Evolutionary conservation across 2,888 invertebrate species (phyloP).

Genomic region (Apoderus coryli): DNA sequence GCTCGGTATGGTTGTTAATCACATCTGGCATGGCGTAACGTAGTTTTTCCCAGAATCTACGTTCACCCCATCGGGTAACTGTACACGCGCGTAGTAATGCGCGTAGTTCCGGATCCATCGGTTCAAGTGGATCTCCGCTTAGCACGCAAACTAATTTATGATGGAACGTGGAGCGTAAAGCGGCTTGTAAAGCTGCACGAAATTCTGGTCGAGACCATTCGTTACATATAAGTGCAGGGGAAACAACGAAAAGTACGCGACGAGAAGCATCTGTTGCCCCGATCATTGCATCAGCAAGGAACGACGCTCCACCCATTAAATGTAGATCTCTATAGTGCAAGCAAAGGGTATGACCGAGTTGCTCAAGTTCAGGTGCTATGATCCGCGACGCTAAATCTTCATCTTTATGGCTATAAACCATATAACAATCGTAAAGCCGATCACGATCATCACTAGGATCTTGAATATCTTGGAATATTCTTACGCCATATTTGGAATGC

Average conservation of each 20-base stretch:
- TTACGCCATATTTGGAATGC: slow-evolving; percentile 61
- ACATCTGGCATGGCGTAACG: slow-evolving; percentile 65
- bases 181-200: slow-evolving; percentile 63
- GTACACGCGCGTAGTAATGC: slow-evolving; percentile 56
- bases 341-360: slow-evolving; percentile 50
- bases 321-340: slow-evolving; percentile 51
- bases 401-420: slow-evolving; percentile 73
- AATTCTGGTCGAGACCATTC: slow-evolving; percentile 77
- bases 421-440: slow-evolving; percentile 65
- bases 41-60: slow-evolving; percentile 75
- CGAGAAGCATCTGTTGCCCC: slow-evolving; percentile 49
- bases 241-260: slow-evolving; percentile 65
- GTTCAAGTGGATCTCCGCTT: slow-evolving; percentile 55
- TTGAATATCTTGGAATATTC: slow-evolving; percentile 48
- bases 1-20: slow-evolving; percentile 38
- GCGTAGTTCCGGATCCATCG: slow-evolving; percentile 62
- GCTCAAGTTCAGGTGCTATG: slow-evolving; percentile 60
- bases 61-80: slow-evolving; percentile 59
- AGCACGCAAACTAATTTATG: slow-evolving; percentile 45
- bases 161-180: slow-evolving; percentile 51
- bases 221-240: slow-evolving; percentile 64
- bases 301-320: slow-evolving; percentile 44
- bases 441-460: slow-evolving; percentile 28
- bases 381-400: slow-evolving; percentile 54
- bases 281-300: slow-evolving; percentile 45